Evolutionary conservation across 2,888 invertebrate genomes (phyloP), one percentile per base, ranked within the genome.

Genomic region (Unio delphinus): DNA sequence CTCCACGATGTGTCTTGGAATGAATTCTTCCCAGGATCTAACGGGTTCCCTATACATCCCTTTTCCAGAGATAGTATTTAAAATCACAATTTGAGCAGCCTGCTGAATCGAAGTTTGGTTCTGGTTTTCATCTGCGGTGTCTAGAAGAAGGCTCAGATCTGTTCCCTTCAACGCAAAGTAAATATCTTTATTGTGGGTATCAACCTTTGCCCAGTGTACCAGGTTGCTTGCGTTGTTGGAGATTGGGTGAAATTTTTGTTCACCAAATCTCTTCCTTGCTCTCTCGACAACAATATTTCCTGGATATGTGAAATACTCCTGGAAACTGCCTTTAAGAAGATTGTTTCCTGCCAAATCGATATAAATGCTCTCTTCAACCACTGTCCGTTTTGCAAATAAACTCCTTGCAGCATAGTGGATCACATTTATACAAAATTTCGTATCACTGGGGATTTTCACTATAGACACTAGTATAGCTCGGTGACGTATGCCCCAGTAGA

Each of bases 161-260:
- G 15, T 15, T 15, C 45, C 45, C 45, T 11, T 45, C 45, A 3
- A 11, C 11, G 11, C 45, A 3, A 45, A 45, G 15, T 45, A 15
- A 45, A 45, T 4, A 4, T 45, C 45, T 45, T 15, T 11, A 45
- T 3, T 0, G 15, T 45, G 45, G 45, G 11, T 45, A 45, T 67
- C 64, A 28, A 68, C 65, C 20, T 68, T 66, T 23, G 74, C 70
- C 74, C 74, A 74, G 55, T 71, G 66, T 17, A 68, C 74, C 56
- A 74, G 55, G 20, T 68, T 62, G 26, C 54, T 62, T 34, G 70
- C 71, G 0, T 60, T 74, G 23, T 70, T 74, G 20, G 58, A 30
- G 18, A 26, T 20, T 1, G 61, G 20, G 26, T 45, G 55, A 59
- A 66, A 70, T 7, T 71, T 63, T 34, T 63, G 55, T 57, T 74